Conservation (phyloP, 2,113 vertebrate species). For the Oreotrochilus melanogaster region DNA sequence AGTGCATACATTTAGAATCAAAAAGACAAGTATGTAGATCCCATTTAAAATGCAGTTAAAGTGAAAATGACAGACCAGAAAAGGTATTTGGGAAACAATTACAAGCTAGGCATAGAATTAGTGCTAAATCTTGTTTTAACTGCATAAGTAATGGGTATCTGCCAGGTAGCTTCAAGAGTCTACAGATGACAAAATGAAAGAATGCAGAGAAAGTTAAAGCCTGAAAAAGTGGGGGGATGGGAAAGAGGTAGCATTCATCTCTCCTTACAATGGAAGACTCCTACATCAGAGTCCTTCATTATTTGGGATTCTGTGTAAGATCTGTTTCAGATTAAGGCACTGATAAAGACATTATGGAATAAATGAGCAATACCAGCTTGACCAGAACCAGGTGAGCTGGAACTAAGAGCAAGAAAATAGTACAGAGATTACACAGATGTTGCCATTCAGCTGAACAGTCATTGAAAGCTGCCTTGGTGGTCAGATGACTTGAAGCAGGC, state of each 20-base stretch:
- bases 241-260: rapidly evolving
- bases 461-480: not conserved
- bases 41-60: not conserved
- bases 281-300: not conserved
- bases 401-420: not conserved
- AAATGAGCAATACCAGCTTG: not conserved
- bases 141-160: not conserved
- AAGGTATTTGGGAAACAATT: not conserved
- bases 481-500: not conserved
- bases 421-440: not conserved
- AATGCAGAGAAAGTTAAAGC: not conserved
- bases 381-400: not conserved
- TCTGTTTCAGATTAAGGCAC: not conserved
- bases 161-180: not conserved
- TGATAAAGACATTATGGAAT: not conserved
- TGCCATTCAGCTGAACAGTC: not conserved
- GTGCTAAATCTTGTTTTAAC: not conserved
- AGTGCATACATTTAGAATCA: not conserved
- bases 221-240: not conserved
- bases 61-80: not conserved
- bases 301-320: not conserved
- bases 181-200: not conserved
- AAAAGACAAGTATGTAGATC: not conserved
- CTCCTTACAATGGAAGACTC: not conserved
- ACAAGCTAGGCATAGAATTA: not conserved